phyloP scores from a whole-genome alignment of 1,140 invertebrate species.

The Aphelinus certus region DNA sequence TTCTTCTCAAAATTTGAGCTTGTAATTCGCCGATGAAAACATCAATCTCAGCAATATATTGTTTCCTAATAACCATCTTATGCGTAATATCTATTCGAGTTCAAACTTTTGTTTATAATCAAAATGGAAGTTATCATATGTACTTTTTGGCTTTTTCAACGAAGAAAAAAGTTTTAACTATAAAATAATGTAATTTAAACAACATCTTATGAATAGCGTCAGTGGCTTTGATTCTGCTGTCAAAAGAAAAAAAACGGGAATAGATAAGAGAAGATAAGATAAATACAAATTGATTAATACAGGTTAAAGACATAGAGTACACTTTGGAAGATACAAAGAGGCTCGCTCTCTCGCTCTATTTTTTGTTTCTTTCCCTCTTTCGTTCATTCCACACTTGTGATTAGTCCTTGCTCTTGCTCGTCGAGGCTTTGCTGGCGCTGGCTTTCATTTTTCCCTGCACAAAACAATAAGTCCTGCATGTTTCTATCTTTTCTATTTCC shows the following conservation, averaged over 20 bases:
- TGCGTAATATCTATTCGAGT: no score
- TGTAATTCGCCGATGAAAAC: no score
- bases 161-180: no score
- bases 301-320: conserved; percentile 7
- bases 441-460: conserved; percentile 54
- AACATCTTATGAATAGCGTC: background rate
- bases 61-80: no score
- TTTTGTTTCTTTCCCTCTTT: conserved; percentile 16
- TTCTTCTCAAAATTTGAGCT: no score
- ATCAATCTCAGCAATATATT: no score
- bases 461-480: conserved; percentile 49
- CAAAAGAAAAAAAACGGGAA: conserved; percentile 8
- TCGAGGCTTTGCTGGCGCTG: conserved; percentile 47
- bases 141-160: no score
- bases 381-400: conserved; percentile 23
- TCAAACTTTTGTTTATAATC: no score
- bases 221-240: background rate
- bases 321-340: conserved; percentile 31
- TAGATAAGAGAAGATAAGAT: background rate
- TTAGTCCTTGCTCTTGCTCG: conserved; percentile 52
- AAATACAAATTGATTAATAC: conserved; percentile 10
- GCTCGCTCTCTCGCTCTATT: conserved; percentile 2
- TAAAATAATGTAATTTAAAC: background rate
- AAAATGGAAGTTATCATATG: no score
- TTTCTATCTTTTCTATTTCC: conserved; percentile 4